Evolutionary conservation across 2,113 vertebrate genomes (phyloP).

Genomic region (Phylloscopus whistleri): DNA sequence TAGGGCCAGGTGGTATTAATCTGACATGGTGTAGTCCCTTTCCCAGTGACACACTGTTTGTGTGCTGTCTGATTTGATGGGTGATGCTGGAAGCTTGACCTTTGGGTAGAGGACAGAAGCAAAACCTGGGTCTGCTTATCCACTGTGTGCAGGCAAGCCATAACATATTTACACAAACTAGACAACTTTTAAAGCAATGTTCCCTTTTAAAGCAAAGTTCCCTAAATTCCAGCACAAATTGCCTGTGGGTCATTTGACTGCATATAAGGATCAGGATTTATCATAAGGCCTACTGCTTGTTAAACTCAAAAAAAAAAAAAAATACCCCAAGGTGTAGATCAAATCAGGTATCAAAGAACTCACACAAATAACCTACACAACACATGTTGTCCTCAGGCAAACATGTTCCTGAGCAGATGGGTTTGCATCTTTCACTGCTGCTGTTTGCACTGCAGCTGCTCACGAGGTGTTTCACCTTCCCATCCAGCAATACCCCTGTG

Average conservation of each 20-base stretch:
- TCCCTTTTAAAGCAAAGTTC: not conserved
- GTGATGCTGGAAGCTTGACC: not conserved
- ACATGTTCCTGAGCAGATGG: not conserved
- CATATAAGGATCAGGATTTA: not conserved
- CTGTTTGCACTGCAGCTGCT: not conserved
- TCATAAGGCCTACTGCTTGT: not conserved
- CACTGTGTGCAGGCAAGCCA: not conserved
- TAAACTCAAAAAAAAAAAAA: not conserved
- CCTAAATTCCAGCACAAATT: not conserved
- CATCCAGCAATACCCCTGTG: not conserved
- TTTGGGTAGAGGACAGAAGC: not conserved
- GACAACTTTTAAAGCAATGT: not conserved
- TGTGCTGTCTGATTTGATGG: not conserved
- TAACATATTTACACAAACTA: not conserved
- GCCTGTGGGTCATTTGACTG: not conserved
- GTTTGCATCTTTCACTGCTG: not conserved
- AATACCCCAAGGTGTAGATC: not conserved
- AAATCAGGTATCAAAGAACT: not conserved
- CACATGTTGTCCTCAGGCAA: constrained; percentile 36
- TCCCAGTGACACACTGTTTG: not conserved
- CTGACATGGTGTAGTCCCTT: not conserved
- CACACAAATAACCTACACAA: not conserved
- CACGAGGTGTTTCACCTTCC: not conserved
- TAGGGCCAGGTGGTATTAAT: not conserved
- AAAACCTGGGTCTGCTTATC: not conserved